These are phyloP conservation scores for Mystacides longicornis DNA, from an alignment of 2,888 invertebrate species.

Conservation along the genomic window DNA sequence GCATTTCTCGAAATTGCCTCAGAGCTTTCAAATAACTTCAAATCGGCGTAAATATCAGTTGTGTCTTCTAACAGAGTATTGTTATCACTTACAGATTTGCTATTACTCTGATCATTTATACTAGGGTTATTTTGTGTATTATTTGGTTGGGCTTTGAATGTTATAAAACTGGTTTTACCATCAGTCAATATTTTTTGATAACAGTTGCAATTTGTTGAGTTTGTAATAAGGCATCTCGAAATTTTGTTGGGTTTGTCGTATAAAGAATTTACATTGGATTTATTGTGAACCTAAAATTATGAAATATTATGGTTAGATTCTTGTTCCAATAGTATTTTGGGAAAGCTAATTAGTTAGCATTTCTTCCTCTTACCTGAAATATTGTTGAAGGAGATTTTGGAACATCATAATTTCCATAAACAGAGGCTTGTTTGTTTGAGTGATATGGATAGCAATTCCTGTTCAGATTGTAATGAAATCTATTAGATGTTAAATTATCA, in stretches of 20 bases:
- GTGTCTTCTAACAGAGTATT: constrained; percentile 40
- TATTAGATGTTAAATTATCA: too few species aligned
- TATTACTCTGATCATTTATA: neutral
- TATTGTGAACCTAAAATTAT: constrained; percentile 37
- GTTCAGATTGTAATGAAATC: too few species aligned
- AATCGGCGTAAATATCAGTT: constrained; percentile 13
- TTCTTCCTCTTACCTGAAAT: constrained; percentile 44
- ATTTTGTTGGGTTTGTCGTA: constrained; percentile 73
- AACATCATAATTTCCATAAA: constrained; percentile 75
- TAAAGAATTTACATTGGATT: constrained; percentile 44
- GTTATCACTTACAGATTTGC: neutral
- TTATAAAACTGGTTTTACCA: neutral
- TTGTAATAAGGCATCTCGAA: constrained; percentile 51
- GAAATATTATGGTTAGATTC: neutral
- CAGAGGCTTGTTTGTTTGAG: constrained; percentile 44
- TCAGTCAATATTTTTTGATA: constrained; percentile 43
- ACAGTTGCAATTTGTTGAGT: constrained; percentile 42
- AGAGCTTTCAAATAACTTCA: constrained; percentile 73
- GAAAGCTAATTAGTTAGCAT: neutral
- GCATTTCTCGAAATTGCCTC: constrained; percentile 57
- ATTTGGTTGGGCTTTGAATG: neutral
- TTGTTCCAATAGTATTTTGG: neutral
- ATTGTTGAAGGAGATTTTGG: constrained; percentile 60
- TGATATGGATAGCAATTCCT: constrained; percentile 22
- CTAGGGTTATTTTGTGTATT: neutral